phyloP scores from a whole-genome alignment of 2,888 invertebrate species.

The Campopleginae sp. region DNA sequence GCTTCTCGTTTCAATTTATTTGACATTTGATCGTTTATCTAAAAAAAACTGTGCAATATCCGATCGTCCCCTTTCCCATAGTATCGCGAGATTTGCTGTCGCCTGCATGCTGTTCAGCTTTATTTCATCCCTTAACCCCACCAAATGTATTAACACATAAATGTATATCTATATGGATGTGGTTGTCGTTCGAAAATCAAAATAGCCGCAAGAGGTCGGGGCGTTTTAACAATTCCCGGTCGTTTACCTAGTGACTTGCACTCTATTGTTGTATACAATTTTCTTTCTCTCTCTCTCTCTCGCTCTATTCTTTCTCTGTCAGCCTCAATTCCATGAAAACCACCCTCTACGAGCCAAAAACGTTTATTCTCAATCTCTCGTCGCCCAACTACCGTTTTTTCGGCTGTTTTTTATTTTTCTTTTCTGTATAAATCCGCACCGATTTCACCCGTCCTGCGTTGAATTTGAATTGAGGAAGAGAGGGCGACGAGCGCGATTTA shows the following conservation, averaged over 20 bases:
- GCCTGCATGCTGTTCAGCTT: constrained; percentile 48
- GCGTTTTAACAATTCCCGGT: constrained; percentile 83
- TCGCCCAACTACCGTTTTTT: constrained; percentile 26
- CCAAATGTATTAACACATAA: constrained; percentile 8
- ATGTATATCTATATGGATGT: constrained; percentile 16
- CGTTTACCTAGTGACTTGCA: constrained; percentile 84
- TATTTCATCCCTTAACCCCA: constrained; percentile 64
- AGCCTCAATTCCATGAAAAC: constrained; percentile 61
- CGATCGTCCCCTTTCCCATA: constrained; percentile 67
- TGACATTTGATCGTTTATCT: constrained; percentile 22
- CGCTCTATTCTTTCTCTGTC: constrained; percentile 46
- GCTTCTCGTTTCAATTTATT: neutral
- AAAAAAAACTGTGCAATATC: constrained; percentile 64
- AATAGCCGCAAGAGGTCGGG: constrained; percentile 76
- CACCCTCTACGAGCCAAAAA: constrained; percentile 54
- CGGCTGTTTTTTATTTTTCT: constrained; percentile 52
- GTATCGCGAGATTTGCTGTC: constrained; percentile 61
- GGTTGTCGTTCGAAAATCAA: constrained; percentile 72
- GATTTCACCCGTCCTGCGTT: constrained; percentile 80
- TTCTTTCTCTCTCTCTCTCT: constrained; percentile 71
- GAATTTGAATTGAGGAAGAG: constrained; percentile 81
- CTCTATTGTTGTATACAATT: constrained; percentile 79
- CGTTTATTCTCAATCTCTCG: constrained; percentile 60
- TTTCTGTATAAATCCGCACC: constrained; percentile 82
- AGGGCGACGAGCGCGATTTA: constrained; percentile 48